phyloP scores from a whole-genome alignment of 2,797 vertebrate genomes.

The Triplophysa bombifrons region DNA sequence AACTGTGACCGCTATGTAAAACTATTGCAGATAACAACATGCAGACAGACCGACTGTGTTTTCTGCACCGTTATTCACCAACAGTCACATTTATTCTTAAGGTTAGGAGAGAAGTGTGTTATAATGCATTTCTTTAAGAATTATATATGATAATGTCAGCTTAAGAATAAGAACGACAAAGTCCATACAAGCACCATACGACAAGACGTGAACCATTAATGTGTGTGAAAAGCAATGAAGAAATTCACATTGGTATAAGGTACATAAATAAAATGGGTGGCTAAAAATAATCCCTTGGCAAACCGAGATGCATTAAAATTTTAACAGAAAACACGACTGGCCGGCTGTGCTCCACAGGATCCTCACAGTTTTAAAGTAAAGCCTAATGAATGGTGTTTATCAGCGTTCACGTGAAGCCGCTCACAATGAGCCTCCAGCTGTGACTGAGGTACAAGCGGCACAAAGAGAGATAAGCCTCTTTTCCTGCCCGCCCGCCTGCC shows the following conservation, averaged over 20 bases:
- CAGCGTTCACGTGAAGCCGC: conserved; percentile 46
- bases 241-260: no score
- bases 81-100: no score
- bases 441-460: conserved; percentile 45
- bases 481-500: conserved; percentile 1
- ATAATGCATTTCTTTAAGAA: no score
- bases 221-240: neutral
- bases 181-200: no score
- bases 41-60: neutral
- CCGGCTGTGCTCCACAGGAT: conserved; percentile 33
- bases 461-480: conserved; percentile 48
- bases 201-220: no score
- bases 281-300: neutral
- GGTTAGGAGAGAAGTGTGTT: no score
- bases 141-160: no score
- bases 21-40: neutral
- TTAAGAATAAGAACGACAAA: no score
- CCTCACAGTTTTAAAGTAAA: conserved; percentile 30
- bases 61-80: neutral
- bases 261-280: no score
- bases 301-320: neutral
- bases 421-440: conserved; percentile 53
- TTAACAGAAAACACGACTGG: conserved; percentile 13
- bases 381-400: conserved; percentile 62
- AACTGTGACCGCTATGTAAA: conserved; percentile 9